Evolutionary conservation across 2,888 invertebrate genomes (phyloP).

Genomic region (Norana najaformis): DNA sequence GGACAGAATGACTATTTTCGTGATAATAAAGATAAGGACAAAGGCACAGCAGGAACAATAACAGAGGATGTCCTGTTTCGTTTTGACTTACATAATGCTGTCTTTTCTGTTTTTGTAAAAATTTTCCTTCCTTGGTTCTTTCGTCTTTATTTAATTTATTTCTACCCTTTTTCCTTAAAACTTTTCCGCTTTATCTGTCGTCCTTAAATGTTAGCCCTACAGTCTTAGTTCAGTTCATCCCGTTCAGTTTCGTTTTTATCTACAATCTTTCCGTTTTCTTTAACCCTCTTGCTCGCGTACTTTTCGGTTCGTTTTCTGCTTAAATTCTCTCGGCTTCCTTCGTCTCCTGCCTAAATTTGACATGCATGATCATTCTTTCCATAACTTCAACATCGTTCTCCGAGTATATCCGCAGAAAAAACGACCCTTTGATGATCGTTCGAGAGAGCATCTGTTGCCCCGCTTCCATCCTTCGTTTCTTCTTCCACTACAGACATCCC

Average conservation of each 20-base stretch:
- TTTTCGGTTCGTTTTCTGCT: background rate
- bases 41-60: too few species aligned
- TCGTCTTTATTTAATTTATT: too few species aligned
- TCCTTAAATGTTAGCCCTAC: background rate
- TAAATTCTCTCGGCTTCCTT: background rate
- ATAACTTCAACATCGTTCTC: background rate
- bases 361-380: background rate
- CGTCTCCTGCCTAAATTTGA: background rate
- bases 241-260: too few species aligned
- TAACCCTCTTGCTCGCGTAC: background rate
- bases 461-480: background rate
- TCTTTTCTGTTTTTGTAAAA: too few species aligned
- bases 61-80: too few species aligned
- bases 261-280: background rate
- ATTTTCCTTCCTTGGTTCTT: too few species aligned
- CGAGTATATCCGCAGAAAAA: background rate
- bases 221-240: too few species aligned
- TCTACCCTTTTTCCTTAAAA: background rate
- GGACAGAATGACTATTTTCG: too few species aligned
- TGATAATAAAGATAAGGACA: too few species aligned
- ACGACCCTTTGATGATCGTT: too few species aligned
- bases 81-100: too few species aligned
- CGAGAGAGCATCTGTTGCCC: background rate
- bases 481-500: too few species aligned
- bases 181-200: background rate